Evolutionary conservation across 2,113 vertebrate species (phyloP).

Genomic region (Epinephelus fuscoguttatus): DNA sequence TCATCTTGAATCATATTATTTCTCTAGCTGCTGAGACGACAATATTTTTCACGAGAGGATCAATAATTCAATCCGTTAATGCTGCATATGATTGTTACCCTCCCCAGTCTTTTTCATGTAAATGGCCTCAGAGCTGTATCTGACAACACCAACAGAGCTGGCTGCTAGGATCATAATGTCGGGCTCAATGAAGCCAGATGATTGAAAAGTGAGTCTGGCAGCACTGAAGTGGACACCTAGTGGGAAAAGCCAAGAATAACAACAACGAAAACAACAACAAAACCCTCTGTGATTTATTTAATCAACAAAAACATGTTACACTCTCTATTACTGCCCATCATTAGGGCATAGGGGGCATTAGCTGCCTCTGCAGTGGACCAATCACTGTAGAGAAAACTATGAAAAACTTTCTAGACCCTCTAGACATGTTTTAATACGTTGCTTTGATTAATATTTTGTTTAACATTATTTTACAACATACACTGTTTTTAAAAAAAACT

Average conservation of each 20-base stretch:
- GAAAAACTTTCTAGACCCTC: neutral
- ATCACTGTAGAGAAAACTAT: constrained; percentile 25
- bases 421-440: too few relatives aligned
- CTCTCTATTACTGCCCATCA: neutral
- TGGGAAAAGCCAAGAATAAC: neutral
- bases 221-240: neutral
- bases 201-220: neutral
- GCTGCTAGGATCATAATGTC: neutral
- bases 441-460: too few relatives aligned
- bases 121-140: neutral
- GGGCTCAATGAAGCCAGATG: constrained; percentile 21
- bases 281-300: neutral
- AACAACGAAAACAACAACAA: neutral
- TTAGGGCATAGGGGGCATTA: neutral
- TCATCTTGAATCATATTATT: constrained; percentile 24
- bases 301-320: neutral
- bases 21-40: constrained; percentile 8
- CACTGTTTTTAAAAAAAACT: too few relatives aligned
- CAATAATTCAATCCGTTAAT: constrained; percentile 11
- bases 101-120: neutral
- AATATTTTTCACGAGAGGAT: constrained; percentile 12
- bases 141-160: neutral
- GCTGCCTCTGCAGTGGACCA: constrained; percentile 8
- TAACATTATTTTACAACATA: too few relatives aligned
- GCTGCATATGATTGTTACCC: constrained; percentile 1